Percentiles rank a stretch among this genome's conserved stretches.
Conservation (phyloP, 2,888 invertebrate species). For the Disparrhopalites patrizii region DNA sequence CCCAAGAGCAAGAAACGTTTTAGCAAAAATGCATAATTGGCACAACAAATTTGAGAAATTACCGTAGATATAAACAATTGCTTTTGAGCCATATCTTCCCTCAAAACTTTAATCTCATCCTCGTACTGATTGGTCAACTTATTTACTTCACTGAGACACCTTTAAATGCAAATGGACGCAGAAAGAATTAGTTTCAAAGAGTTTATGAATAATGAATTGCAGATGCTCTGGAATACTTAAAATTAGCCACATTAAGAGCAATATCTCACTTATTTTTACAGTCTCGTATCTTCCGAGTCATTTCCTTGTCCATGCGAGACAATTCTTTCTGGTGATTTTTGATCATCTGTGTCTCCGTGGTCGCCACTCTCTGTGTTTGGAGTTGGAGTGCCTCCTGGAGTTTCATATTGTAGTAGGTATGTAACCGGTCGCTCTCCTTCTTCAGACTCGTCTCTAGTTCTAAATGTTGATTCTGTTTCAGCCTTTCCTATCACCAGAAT, state of each 20-base stretch:
- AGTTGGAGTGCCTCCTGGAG: constrained; percentile 39
- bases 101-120: constrained; percentile 35
- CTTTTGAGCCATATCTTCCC: constrained; percentile 38
- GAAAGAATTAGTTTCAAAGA: too few relatives aligned
- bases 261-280: constrained; percentile 35
- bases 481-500: constrained; percentile 25
- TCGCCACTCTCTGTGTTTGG: constrained; percentile 36
- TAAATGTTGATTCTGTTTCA: constrained; percentile 23
- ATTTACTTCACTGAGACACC: constrained; percentile 33
- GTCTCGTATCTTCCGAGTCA: constrained; percentile 32
- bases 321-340: constrained; percentile 37
- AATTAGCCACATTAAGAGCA: neutral
- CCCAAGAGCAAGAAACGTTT: too few relatives aligned
- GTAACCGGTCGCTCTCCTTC: constrained; percentile 40
- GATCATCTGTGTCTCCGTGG: constrained; percentile 33
- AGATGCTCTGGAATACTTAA: neutral
- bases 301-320: constrained; percentile 32
- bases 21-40: too few relatives aligned
- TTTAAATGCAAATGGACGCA: constrained; percentile 16
- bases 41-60: constrained; percentile 13
- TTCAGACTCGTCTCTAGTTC: constrained; percentile 31
- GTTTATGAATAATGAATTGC: neutral
- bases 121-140: constrained; percentile 34
- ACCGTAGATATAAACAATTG: constrained; percentile 42
- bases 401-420: constrained; percentile 42